A percentile compares a stretch with the other conserved stretches of the same genome.
Evolutionary conservation across 2,113 vertebrate genomes (phyloP).

Genomic region (Vulpes ferrilata): DNA sequence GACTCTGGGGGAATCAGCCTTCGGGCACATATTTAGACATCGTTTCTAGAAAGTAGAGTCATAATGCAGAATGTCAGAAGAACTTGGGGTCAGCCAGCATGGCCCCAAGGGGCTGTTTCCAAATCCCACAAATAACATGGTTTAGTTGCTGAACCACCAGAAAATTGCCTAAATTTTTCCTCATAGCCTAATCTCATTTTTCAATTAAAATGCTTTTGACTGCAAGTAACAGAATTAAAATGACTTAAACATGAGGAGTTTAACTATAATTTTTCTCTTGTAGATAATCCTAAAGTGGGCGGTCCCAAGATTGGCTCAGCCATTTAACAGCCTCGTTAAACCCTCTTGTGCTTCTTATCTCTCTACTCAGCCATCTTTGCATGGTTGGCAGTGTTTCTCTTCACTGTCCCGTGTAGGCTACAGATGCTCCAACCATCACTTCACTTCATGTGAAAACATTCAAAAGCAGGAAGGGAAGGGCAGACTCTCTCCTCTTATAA

Average conservation of each 20-base stretch:
- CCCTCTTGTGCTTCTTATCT: background rate
- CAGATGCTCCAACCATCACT: background rate
- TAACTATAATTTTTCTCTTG: background rate
- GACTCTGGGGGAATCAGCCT: background rate
- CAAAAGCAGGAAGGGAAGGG: background rate
- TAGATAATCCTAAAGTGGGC: background rate
- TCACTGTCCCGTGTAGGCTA: too few relatives aligned
- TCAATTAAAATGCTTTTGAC: slow-evolving; percentile 44
- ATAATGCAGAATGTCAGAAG: background rate
- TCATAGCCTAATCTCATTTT: background rate
- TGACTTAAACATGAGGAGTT: background rate
- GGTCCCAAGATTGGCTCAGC: background rate
- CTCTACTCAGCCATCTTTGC: background rate
- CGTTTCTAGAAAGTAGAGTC: background rate
- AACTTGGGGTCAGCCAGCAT: background rate
- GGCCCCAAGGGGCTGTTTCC: background rate
- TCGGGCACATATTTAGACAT: background rate
- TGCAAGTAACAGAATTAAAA: slow-evolving; percentile 38
- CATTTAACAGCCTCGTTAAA: background rate
- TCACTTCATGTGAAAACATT: background rate
- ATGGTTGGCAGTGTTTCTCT: background rate
- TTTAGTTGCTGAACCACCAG: background rate
- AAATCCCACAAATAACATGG: background rate
- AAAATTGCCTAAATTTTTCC: slow-evolving; percentile 20
- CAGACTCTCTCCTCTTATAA: background rate